Evolutionary conservation across 2,888 invertebrate genomes (phyloP).

Genomic region (Caenorhabditis zanzibari): DNA sequence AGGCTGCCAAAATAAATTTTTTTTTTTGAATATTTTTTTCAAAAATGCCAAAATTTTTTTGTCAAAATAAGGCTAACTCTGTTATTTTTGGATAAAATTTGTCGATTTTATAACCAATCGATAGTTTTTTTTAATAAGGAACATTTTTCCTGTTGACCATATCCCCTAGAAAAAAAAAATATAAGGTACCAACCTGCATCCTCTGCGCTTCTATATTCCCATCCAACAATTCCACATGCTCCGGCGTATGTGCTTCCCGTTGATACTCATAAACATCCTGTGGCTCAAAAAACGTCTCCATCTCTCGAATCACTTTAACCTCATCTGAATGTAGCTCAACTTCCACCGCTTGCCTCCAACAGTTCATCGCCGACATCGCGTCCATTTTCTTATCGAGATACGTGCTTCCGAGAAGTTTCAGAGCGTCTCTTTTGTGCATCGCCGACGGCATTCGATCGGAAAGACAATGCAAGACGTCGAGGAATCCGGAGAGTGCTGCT

Average conservation of each 20-base stretch:
- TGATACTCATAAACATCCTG: constrained; percentile 91
- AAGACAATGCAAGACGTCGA: constrained; percentile 62
- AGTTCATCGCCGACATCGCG: constrained; percentile 87
- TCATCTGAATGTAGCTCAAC: constrained; percentile 51
- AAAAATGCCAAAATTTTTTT: too few relatives aligned
- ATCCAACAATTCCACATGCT: constrained; percentile 91
- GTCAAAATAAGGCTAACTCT: too few relatives aligned
- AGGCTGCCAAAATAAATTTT: too few relatives aligned
- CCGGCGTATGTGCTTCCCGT: constrained; percentile 90
- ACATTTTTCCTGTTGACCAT: too few relatives aligned
- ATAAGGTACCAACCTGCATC: constrained; percentile 87
- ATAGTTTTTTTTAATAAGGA: too few relatives aligned
- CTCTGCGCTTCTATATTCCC: constrained; percentile 96
- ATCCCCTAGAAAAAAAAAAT: too few relatives aligned
- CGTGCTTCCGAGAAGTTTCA: constrained; percentile 74
- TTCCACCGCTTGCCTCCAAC: constrained; percentile 82
- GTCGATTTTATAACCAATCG: too few relatives aligned
- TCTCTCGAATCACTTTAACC: constrained; percentile 29
- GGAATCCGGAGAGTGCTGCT: constrained; percentile 89
- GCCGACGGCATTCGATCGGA: constrained; percentile 31
- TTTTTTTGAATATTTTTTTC: too few relatives aligned
- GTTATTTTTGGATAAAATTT: too few relatives aligned
- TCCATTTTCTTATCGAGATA: constrained; percentile 76
- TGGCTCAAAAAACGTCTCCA: constrained; percentile 23
- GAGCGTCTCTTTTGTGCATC: constrained; percentile 66